Conservation (phyloP, 2,888 invertebrate species). For the Drosophila nigricruria region DNA sequence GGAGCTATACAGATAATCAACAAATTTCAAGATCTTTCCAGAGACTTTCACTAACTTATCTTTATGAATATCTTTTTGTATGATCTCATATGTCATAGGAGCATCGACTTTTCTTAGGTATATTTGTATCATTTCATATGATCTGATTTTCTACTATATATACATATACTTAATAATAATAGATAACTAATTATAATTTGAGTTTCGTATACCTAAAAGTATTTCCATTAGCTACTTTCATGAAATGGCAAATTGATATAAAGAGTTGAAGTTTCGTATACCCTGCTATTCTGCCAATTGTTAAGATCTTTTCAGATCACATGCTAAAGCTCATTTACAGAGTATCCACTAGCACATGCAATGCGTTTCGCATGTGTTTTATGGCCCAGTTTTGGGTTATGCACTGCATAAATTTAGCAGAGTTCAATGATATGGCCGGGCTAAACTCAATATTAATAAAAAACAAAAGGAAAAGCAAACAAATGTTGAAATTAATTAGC, state of each 20-base stretch:
- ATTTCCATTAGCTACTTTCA: not conserved
- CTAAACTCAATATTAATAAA: constrained; percentile 9
- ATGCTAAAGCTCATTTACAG: not conserved
- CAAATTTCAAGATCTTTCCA: not conserved
- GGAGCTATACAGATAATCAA: not conserved
- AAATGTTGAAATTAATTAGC: constrained; percentile 41
- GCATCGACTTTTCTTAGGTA: no score
- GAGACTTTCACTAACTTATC: no score
- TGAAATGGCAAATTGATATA: not conserved
- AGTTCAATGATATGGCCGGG: constrained; percentile 40
- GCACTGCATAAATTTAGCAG: constrained; percentile 12
- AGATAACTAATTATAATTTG: no score
- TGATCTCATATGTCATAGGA: no score
- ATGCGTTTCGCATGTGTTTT: not conserved
- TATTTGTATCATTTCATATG: no score
- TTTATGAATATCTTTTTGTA: no score
- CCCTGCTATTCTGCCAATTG: not conserved
- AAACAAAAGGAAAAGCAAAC: constrained; percentile 5
- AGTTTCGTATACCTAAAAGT: no score
- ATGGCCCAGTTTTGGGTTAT: constrained; percentile 13
- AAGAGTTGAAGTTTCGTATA: not conserved
- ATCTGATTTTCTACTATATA: no score
- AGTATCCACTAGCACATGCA: not conserved
- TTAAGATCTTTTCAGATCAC: not conserved
- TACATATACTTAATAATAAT: no score